Evolutionary conservation across 2,113 vertebrate species (phyloP), one percentile per base, ranked within the genome.

Genomic region (Halcyon senegalensis): DNA sequence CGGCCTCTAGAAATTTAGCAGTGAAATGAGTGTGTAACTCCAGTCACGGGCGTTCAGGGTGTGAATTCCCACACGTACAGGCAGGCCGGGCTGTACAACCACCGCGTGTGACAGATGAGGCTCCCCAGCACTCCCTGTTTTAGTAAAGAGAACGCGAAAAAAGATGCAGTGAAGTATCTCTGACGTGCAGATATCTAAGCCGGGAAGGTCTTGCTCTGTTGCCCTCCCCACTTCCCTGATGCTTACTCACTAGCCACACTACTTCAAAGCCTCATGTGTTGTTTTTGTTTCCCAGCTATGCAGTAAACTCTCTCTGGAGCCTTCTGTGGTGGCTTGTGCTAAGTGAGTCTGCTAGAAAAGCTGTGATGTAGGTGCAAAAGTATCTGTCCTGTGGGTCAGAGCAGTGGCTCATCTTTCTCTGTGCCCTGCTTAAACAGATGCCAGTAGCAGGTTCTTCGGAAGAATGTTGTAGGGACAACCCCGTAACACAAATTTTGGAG

Each of bases 1-100:
- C 53, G 68, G 78, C 90, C 81, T 97, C 31, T 84, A 76, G 86
- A 84, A 95, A 53, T 87, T 68, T 91, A 94, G 58, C 53, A 28
- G 51, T 75, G 85, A 90, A 90, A 72, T 44, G 81, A 85, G 68
- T 37, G 31, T 21, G 7, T 64, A 90, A 62, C 53, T 82, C 60
- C 73, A 41, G 2, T 58, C 27, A 68, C 0, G 11, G 51, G 48
- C 67, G 79, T 81, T 90, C n/a, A 72, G 90, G 66, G 39, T 72
- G 58, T 84, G 72, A 72, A 84, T 93, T 94, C 66, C 83, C 73
- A 84, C 2, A 2, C 11, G 1, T 39, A 14, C 66, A 48, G 44
- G 43, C 79, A 48, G 44, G 43, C 79, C 64, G 81, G 58, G 37
- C 25, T 95, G 86, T 90, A 79, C 90, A 93, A 50, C 41, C 68